phyloP scores from a whole-genome alignment of 2,888 invertebrate species.

The Zele albiditarsus region DNA sequence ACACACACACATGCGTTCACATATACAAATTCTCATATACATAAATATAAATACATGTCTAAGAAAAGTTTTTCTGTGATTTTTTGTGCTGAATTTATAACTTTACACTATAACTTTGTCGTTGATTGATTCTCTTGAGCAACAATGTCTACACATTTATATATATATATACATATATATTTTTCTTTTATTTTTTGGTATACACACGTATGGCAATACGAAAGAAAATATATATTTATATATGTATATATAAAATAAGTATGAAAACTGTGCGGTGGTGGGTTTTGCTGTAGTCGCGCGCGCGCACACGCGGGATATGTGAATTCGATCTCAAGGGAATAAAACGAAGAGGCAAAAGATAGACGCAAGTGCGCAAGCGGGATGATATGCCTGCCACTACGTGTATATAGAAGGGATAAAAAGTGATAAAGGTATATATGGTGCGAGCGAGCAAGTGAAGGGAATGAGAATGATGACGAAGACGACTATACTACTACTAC shows the following conservation, averaged over 20 bases:
- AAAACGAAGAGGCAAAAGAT: conserved; percentile 36
- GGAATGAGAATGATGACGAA: conserved; percentile 33
- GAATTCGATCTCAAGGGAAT: conserved; percentile 44
- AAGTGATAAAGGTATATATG: conserved; percentile 51
- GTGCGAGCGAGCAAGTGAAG: conserved; percentile 16
- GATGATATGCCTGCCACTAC: conserved; percentile 14
- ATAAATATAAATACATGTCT: conserved; percentile 1
- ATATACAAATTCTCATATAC: neutral
- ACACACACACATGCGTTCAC: neutral
- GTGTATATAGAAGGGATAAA: conserved; percentile 46
- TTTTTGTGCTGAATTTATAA: conserved; percentile 3
- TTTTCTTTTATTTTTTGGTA: neutral
- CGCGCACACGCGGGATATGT: conserved; percentile 36
- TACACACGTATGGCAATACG: neutral
- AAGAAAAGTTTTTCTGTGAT: conserved; percentile 4
- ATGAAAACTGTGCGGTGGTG: neutral
- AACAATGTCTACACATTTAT: conserved; percentile 20
- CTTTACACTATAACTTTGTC: conserved; percentile 10
- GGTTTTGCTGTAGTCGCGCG: neutral
- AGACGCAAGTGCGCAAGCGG: neutral
- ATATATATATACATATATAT: conserved; percentile 8
- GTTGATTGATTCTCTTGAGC: conserved; percentile 13
- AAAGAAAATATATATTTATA: conserved; percentile 17
- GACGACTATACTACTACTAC: conserved; percentile 13
- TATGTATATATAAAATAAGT: conserved; percentile 26